Evolutionary conservation across 2,113 vertebrate species (phyloP).

Genomic region (Melanocharis versteri): DNA sequence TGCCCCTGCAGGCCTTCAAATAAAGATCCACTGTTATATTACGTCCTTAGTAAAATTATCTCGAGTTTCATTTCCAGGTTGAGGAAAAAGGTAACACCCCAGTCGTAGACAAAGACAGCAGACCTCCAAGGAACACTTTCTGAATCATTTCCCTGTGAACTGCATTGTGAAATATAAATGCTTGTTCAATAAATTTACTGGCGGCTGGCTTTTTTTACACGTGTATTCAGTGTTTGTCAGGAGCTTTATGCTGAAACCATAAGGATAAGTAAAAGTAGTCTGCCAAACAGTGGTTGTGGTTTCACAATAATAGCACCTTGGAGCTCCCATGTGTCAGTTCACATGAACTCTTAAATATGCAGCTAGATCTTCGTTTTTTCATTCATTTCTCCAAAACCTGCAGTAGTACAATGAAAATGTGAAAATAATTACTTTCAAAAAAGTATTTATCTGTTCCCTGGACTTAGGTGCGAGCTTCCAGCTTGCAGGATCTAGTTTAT

Average conservation of each 20-base stretch:
- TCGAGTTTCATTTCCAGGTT: too few relatives aligned
- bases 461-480: constrained; percentile 87
- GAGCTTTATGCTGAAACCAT: neutral
- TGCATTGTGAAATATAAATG: neutral
- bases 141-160: neutral
- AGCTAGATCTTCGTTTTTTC: neutral
- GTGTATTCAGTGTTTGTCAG: neutral
- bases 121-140: neutral
- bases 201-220: neutral
- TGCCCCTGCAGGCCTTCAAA: too few relatives aligned
- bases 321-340: neutral
- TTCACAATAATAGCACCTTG: neutral
- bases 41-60: too few relatives aligned
- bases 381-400: neutral
- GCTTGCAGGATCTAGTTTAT: constrained; percentile 92
- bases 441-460: neutral
- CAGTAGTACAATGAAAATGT: neutral
- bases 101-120: neutral
- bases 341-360: neutral
- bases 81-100: too few relatives aligned
- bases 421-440: neutral
- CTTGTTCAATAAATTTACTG: neutral
- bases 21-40: too few relatives aligned
- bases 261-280: neutral
- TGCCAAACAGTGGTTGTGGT: neutral